Evolutionary conservation across 2,888 invertebrate genomes (phyloP).

Genomic region (Tenthredo amoena): DNA sequence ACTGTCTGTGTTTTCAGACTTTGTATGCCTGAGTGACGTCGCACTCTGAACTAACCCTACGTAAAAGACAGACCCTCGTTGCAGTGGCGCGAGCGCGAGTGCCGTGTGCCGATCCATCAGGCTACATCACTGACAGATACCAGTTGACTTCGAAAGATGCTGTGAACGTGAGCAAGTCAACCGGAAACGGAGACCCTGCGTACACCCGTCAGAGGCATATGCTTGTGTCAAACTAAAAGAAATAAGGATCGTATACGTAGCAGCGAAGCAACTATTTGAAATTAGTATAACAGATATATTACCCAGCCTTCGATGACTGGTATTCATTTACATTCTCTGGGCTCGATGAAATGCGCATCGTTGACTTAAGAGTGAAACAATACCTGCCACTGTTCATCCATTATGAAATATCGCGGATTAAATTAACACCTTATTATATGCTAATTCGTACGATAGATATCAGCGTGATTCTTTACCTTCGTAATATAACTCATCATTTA

Average conservation of each 20-base stretch:
- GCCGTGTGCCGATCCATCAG: constrained; percentile 48
- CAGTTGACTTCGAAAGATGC: constrained; percentile 45
- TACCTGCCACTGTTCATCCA: constrained; percentile 3
- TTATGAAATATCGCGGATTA: constrained; percentile 35
- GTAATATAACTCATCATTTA: background rate
- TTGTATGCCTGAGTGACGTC: constrained; percentile 15
- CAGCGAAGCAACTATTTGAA: background rate
- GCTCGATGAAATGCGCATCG: constrained; percentile 25
- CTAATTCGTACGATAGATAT: background rate
- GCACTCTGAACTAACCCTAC: constrained; percentile 18
- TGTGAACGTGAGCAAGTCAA: constrained; percentile 30
- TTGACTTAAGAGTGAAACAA: constrained; percentile 36
- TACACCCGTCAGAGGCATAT: constrained; percentile 58
- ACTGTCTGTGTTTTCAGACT: constrained; percentile 1
- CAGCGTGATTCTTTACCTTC: too few species aligned
- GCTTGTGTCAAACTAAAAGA: constrained; percentile 18
- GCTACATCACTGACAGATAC: constrained; percentile 49
- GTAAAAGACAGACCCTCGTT: constrained; percentile 11
- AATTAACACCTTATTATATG: constrained; percentile 29
- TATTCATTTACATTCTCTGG: background rate
- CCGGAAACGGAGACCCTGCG: constrained; percentile 47
- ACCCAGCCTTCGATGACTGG: background rate
- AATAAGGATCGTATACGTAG: background rate
- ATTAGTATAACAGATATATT: background rate
- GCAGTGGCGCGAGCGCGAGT: background rate